Conservation (phyloP, 2,797 vertebrate species). For the Macrochelys suwanniensis region DNA sequence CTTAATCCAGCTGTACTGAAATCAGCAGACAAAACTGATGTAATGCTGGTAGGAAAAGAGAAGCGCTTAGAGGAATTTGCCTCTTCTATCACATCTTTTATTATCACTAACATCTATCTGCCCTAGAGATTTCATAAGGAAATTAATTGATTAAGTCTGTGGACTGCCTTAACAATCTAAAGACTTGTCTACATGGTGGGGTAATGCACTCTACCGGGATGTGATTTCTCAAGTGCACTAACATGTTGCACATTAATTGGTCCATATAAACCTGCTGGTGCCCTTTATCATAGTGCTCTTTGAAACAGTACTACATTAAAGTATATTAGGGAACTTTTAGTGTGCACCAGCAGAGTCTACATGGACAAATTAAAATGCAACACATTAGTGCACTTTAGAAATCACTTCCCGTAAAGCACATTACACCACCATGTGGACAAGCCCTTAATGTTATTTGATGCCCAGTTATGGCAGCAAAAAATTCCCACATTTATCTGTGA, state of each 20-base stretch:
- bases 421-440: not conserved
- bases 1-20: not conserved
- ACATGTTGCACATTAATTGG: not conserved
- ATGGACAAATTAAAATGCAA: not conserved
- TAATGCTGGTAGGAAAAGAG: not conserved
- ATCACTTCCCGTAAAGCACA: not conserved
- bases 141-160: not conserved
- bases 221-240: not conserved
- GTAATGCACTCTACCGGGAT: not conserved
- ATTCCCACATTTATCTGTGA: not conserved
- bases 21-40: not conserved
- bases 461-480: not conserved
- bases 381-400: not conserved
- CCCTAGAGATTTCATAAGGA: not conserved
- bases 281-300: not conserved
- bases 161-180: not conserved
- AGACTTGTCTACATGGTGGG: not conserved
- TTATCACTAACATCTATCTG: not conserved
- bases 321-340: not conserved
- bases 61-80: not conserved
- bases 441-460: not conserved
- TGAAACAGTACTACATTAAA: not conserved
- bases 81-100: not conserved
- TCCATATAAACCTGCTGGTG: not conserved
- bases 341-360: not conserved